phyloP scores from a whole-genome alignment of 2,888 invertebrate genomes.

The Megalurothrips usitatus region DNA sequence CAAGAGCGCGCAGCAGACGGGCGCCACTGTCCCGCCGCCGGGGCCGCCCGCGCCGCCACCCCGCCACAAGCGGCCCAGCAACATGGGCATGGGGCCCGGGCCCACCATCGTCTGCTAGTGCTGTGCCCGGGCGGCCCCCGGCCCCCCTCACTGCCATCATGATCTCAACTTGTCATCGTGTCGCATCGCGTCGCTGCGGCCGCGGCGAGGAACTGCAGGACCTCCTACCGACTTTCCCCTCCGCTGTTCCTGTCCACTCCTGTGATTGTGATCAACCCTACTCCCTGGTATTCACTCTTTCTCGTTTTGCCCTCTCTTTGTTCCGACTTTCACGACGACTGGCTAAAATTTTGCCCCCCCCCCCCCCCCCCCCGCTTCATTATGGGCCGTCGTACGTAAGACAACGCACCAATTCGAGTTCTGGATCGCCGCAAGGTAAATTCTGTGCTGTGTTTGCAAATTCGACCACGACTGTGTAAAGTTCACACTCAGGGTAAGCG shows the following conservation, averaged over 20 bases:
- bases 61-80: slow-evolving; percentile 31
- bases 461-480: background rate
- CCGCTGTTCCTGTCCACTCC: slow-evolving; percentile 22
- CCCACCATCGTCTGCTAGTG: slow-evolving; percentile 34
- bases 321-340: slow-evolving; percentile 22
- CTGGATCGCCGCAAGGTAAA: background rate
- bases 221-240: slow-evolving; percentile 29
- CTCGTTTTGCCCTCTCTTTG: too few species aligned
- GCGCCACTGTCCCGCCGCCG: slow-evolving; percentile 34
- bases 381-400: too few species aligned
- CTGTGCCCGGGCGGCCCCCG: slow-evolving; percentile 33
- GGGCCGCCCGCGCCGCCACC: slow-evolving; percentile 32
- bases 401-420: background rate
- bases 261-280: slow-evolving; percentile 29
- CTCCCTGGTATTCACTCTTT: too few species aligned
- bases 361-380: background rate
- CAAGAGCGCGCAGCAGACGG: slow-evolving; percentile 30
- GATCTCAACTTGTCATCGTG: slow-evolving; percentile 16
- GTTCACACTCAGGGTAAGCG: background rate
- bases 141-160: slow-evolving; percentile 30
- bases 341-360: slow-evolving; percentile 34
- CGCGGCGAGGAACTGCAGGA: slow-evolving; percentile 32
- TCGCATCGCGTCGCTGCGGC: background rate
- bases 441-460: slow-evolving; percentile 7
- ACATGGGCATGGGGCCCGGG: slow-evolving; percentile 36